Evolutionary conservation across 2,888 invertebrate genomes (phyloP), one percentile per base, ranked within the genome.

Genomic region (Phorcus lineatus): DNA sequence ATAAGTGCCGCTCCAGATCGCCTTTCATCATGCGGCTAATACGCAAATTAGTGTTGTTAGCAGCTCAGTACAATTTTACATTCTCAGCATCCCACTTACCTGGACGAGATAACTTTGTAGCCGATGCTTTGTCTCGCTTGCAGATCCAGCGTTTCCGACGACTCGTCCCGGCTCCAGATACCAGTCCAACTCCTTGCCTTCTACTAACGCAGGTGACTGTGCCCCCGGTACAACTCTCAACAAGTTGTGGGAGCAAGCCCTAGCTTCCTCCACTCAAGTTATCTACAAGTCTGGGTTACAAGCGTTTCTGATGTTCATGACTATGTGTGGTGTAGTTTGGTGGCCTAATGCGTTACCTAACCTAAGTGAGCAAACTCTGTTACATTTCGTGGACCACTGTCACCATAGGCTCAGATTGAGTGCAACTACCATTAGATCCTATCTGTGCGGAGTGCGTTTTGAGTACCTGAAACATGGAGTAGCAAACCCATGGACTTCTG

Each of bases 111-210:
- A 83, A 83, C 67, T 13, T 9, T 22, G 66, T 83, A 19, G 74
- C 75, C 16, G 79, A 83, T 52, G 36, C 78, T 52, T 16, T 82
- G 19, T 83, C 82, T 82, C 82, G 81, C 62, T 81, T 70, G 9
- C 81, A 81, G 81, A 2, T 36, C 36, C 36, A 36, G 36, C 36
- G 36, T 67, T 82, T 80, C 76, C 52, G 80, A 9, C 9, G 40
- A 19, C 70, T 82, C 54, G 79, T 70, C 2, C 78, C 80, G 55
- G 28, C 57, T 13, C 79, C 82, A n/a, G 76, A 78, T 36, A 13
- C 1, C 16, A n/a, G n/a, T 0, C 80, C 80, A 54, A 77, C 79
- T 24, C 62, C 53, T 6, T 77, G 77, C 22, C 74, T 52, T 0
- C 22, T 36, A 13, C 28, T 66, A 7, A 4, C 36, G 22, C 36